Evolutionary conservation across 1,140 invertebrate species (phyloP).

Genomic region (Meloidogyne floridensis): DNA sequence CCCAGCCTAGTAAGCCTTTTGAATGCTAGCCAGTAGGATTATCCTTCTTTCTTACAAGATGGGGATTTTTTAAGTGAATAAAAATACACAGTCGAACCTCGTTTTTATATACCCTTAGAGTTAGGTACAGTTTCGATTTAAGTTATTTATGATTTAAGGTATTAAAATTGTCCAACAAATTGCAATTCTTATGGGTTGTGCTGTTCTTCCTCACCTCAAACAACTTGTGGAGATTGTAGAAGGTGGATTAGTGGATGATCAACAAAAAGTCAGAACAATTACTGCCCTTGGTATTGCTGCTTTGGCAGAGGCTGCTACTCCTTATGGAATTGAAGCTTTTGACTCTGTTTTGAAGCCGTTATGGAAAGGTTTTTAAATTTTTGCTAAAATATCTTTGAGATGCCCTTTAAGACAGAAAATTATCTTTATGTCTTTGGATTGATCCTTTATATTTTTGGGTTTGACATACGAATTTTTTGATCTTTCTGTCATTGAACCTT

Average conservation of each 20-base stretch:
- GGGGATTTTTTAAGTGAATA: too few relatives aligned
- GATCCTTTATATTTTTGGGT: too few relatives aligned
- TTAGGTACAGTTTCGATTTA: too few relatives aligned
- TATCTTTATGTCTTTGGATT: too few relatives aligned
- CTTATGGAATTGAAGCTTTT: slow-evolving; percentile 99
- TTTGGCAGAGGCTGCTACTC: slow-evolving; percentile 81
- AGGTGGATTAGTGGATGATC: slow-evolving; percentile 78
- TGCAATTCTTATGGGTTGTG: slow-evolving; percentile 98
- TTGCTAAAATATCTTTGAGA: not conserved
- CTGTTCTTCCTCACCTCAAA: slow-evolving; percentile 95
- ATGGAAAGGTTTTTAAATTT: slow-evolving; percentile 77
- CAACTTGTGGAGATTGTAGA: slow-evolving; percentile 99
- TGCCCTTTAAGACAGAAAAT: too few relatives aligned
- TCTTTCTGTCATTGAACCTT: too few relatives aligned
- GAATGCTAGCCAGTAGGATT: too few relatives aligned
- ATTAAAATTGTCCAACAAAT: slow-evolving; percentile 99
- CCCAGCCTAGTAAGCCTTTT: too few relatives aligned
- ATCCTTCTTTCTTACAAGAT: too few relatives aligned
- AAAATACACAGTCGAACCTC: too few relatives aligned
- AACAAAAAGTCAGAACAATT: slow-evolving; percentile 85
- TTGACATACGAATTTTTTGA: too few relatives aligned
- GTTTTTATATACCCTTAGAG: too few relatives aligned
- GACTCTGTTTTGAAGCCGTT: slow-evolving; percentile 97
- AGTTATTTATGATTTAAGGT: slow-evolving; percentile 52
- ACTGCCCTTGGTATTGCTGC: slow-evolving; percentile 97